Evolutionary conservation across 1,140 invertebrate species (phyloP).

Genomic region (Nautilus pompilius): DNA sequence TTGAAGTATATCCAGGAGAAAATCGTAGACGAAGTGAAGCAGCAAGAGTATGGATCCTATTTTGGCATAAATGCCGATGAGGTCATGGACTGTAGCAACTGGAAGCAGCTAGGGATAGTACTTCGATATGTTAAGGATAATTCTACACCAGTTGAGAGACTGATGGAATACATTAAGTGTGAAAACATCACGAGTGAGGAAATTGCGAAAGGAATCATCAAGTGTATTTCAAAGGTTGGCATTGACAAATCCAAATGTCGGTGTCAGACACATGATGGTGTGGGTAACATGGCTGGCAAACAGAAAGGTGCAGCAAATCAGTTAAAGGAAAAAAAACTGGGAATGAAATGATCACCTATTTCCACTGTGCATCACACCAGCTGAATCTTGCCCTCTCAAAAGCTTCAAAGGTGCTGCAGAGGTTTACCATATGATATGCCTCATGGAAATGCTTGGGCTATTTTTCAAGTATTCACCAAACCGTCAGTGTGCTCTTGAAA

Average conservation of each 20-base stretch:
- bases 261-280: slow-evolving; percentile 23
- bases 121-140: slow-evolving; percentile 11
- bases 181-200: slow-evolving; percentile 15
- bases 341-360: slow-evolving; percentile 16
- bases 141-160: slow-evolving; percentile 10
- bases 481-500: slow-evolving; percentile 15
- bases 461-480: slow-evolving; percentile 27
- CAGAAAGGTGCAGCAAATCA: slow-evolving; percentile 11
- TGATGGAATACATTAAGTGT: slow-evolving; percentile 19
- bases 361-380: slow-evolving; percentile 20
- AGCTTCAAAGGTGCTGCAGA: slow-evolving; percentile 20
- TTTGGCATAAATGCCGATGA: slow-evolving; percentile 20
- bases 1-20: slow-evolving; percentile 14
- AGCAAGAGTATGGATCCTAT: slow-evolving; percentile 12
- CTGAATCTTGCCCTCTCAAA: slow-evolving; percentile 18
- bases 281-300: slow-evolving; percentile 21
- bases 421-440: slow-evolving; percentile 17
- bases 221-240: slow-evolving; percentile 6
- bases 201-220: slow-evolving; percentile 10
- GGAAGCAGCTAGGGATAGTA: slow-evolving; percentile 21
- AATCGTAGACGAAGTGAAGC: slow-evolving; percentile 14
- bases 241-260: slow-evolving; percentile 11
- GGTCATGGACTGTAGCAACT: slow-evolving; percentile 17
- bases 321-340: slow-evolving; percentile 9
- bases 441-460: slow-evolving; percentile 15